Base-by-base conservation (phyloP, 2,888 invertebrate species). In the Tachina fera region DNA sequence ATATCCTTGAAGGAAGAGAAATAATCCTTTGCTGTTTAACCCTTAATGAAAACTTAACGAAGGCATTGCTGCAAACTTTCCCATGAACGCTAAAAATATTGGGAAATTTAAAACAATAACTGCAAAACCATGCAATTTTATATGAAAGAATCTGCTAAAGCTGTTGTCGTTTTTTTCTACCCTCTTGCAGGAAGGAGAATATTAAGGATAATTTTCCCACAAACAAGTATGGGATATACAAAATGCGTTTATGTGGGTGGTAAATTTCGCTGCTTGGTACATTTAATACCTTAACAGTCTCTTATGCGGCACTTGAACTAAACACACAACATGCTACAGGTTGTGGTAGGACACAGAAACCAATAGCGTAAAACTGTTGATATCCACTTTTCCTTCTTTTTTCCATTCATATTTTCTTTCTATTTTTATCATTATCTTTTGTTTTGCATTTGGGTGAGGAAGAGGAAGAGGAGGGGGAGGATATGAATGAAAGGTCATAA, bases 321-420 rank as follows among this genome's bases (percentile, higher is more conserved):
- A 76, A 75, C 79, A 67, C 71, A 68, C 86, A 87, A 86, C 83
- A 87, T 83, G 77, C 88, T 77, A 88, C 88, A 88, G 88, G 88
- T 88, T 88, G 88, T 61, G 87, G 85, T 81, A 86, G 87, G 80
- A 86, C 80, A 81, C 76, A 72, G 72, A 83, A 83, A 51, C 67
- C 71, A 76, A 79, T 56, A 47, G 74, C 61, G 65, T 61, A 71
- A 77, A 83, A 72, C 74, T 84, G 82, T 84, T 81, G 77, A 77
- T 81, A 71, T 67, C 39, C n/a, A 31, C 0, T 45, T n/a, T 16
- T 71, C 39, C n/a, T 53, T 19, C 5, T 39, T 63, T 56, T 71
- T 43, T 58, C 49, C 41, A 1, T 53, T 19, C 13, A 11, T 51
- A 51, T 41, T 43, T 76, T 16, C 9, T 16, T 10, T 74, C 16